Base-by-base conservation (phyloP, 2,113 vertebrate genomes). In the Mohoua ochrocephala region DNA sequence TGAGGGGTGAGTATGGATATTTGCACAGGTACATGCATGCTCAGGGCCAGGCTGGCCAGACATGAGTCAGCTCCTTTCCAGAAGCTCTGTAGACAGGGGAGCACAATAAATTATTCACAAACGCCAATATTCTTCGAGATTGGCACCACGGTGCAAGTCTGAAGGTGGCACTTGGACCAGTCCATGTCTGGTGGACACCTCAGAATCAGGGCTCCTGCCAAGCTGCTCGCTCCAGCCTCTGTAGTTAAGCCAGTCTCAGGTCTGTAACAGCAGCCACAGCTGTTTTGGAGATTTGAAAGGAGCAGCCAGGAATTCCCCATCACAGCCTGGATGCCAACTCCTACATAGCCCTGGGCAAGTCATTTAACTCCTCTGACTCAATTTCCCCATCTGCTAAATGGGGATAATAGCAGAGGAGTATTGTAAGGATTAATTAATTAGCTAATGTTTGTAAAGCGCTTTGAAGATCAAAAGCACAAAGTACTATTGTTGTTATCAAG, bases 391-490 rank as follows among this genome's bases (percentile, higher is more conserved):
- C 79, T 82, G 89, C 45, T 97, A 93, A 94, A 87, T 28, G 41
- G 75, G 91, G 80, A 79, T 89, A 95, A 78, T 63, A 95, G 91
- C 91, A 94, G 84, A 85, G 45, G 63, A 94, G 91, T 63, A 92
- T 96, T 96, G 84, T 75, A 68, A 93, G 84, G 92, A 96, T 77
- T 93, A 84, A 97, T 97, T 96, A 93, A 89, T 95, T 95, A 91
- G 80, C 76, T 89, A 78, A 96, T 92, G 92, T 95, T 88, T 89
- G 68, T 73, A 78, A 42, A 83, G 84, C 15, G 53, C 93, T 95
- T 95, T 97, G 87, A 97, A 95, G 94, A 94, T 89, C 70, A 96
- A 93, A 93, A 86, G 86, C 76, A 56, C 22, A 17, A 96, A 86
- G 78, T 86, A 74, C 84, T 85, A 92, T 95, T 94, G 92, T 95